These are phyloP conservation scores for Ooceraea biroi DNA, from an alignment of 1,140 invertebrate species.

Conservation along the genomic window DNA sequence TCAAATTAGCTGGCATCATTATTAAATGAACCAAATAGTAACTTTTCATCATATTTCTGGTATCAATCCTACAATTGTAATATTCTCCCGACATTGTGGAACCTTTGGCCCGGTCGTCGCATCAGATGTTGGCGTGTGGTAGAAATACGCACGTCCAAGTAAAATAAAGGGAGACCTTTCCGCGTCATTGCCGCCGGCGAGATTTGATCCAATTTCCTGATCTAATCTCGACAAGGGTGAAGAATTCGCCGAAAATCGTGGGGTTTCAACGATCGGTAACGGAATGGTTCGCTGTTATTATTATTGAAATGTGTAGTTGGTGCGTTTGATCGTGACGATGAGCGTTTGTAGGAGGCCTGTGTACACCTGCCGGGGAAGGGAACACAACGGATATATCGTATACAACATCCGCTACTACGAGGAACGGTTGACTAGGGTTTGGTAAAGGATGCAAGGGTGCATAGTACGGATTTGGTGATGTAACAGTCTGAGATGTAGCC, in stretches of 20 bases:
- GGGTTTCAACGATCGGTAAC: background rate
- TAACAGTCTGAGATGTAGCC: conserved; percentile 72
- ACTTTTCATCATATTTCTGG: background rate
- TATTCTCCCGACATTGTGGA: background rate
- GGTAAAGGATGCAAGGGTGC: conserved; percentile 69
- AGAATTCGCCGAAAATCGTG: background rate
- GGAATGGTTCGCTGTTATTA: conserved; percentile 65
- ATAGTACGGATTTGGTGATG: conserved; percentile 74
- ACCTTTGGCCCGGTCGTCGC: background rate
- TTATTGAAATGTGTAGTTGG: conserved; percentile 73
- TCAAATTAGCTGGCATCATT: background rate
- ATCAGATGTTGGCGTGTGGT: background rate
- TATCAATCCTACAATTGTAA: conserved; percentile 10
- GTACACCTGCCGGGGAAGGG: background rate
- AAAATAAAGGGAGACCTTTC: conserved; percentile 13
- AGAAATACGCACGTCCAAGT: conserved; percentile 20
- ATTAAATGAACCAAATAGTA: background rate
- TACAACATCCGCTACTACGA: conserved; percentile 66
- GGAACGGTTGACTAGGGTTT: conserved; percentile 65
- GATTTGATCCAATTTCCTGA: conserved; percentile 48
- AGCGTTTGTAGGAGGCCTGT: background rate
- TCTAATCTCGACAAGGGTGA: conserved; percentile 38
- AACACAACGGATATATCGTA: conserved; percentile 62
- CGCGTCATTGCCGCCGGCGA: conserved; percentile 32
- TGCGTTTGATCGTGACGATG: conserved; percentile 36